Percentiles rank a stretch among this genome's conserved stretches.
phyloP scores from a whole-genome alignment of 2,888 invertebrate genomes.

The Steromphala cineraria region DNA sequence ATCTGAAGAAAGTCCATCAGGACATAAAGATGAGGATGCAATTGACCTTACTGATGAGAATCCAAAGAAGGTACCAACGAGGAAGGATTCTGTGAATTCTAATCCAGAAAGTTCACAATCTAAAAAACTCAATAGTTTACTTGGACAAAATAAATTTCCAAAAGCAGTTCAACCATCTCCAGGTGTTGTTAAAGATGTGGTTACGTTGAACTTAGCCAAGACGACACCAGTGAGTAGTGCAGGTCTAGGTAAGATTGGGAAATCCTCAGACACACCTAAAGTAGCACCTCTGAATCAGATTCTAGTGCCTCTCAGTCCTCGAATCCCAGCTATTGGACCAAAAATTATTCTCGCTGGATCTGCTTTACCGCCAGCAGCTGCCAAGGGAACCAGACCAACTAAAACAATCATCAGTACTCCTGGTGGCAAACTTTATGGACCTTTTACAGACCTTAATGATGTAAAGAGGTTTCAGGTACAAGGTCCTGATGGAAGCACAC shows the following conservation, averaged over 20 bases:
- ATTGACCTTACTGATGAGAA: background rate
- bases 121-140: too few species aligned
- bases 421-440: constrained; percentile 4
- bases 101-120: background rate
- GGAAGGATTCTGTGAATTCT: background rate
- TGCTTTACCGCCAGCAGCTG: background rate
- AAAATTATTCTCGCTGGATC: background rate
- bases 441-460: background rate
- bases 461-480: background rate
- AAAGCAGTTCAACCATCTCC: too few species aligned
- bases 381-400: background rate
- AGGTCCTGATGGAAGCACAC: background rate
- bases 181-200: too few species aligned
- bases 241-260: too few species aligned
- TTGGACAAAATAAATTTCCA: too few species aligned
- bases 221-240: too few species aligned
- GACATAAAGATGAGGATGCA: background rate
- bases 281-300: background rate
- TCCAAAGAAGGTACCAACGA: background rate
- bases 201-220: too few species aligned
- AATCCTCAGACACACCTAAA: background rate
- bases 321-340: background rate
- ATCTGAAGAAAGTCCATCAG: background rate
- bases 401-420: background rate
- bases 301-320: background rate